phyloP scores from a whole-genome alignment of 2,113 vertebrate genomes.

The Hymenochirus boettgeri region DNA sequence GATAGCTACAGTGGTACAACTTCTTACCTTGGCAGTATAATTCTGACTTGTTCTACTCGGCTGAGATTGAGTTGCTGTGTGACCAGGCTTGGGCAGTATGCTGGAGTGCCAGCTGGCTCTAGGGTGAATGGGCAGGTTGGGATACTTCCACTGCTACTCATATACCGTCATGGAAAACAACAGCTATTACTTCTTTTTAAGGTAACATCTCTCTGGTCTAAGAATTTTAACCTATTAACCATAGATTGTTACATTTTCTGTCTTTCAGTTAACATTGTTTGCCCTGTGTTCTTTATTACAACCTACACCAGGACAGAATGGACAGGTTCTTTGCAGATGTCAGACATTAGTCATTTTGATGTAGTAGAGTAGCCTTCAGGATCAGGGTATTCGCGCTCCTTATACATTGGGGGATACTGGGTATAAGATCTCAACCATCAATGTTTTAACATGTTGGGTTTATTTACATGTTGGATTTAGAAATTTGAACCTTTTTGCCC shows the following conservation, averaged over 20 bases:
- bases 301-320: too few relatives aligned
- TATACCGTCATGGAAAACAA: constrained; percentile 74
- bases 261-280: background rate
- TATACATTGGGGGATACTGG: too few relatives aligned
- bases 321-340: too few relatives aligned
- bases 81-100: constrained; percentile 81
- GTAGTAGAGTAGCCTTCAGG: too few relatives aligned
- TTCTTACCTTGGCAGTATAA: constrained; percentile 71
- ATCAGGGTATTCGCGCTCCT: too few relatives aligned
- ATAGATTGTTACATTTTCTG: background rate
- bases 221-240: too few relatives aligned
- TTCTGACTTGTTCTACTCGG: constrained; percentile 68
- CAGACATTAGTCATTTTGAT: background rate
- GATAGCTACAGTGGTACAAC: constrained; percentile 70
- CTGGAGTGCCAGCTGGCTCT: constrained; percentile 75
- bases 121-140: constrained; percentile 73
- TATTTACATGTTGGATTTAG: too few relatives aligned
- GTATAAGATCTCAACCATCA: too few relatives aligned
- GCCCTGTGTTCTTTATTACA: background rate
- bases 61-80: constrained; percentile 74
- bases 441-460: too few relatives aligned
- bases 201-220: constrained; percentile 53
- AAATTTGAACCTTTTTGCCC: too few relatives aligned
- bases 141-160: constrained; percentile 73
- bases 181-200: constrained; percentile 76